phyloP scores from a whole-genome alignment of 1,140 invertebrate genomes.

The Oncopodura yosiiana region DNA sequence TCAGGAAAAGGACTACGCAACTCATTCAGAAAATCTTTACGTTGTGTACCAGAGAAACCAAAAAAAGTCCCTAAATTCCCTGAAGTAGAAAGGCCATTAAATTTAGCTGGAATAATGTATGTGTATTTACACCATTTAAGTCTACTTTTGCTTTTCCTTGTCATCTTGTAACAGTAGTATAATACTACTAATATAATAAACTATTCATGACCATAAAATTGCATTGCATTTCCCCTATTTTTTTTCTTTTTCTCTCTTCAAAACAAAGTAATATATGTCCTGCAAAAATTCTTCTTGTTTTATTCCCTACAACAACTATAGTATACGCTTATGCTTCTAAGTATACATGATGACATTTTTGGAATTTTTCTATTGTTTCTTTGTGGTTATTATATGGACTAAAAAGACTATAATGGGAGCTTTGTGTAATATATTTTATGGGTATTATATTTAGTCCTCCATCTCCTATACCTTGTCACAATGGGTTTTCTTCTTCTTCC shows the following conservation, averaged over 20 bases:
- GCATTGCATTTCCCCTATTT: slow-evolving; percentile 3
- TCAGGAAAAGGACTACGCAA: slow-evolving; percentile 55
- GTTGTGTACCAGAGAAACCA: slow-evolving; percentile 84
- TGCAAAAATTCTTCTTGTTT: too few species aligned
- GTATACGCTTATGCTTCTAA: neutral
- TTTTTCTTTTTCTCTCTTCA: slow-evolving; percentile 6
- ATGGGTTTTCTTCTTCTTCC: slow-evolving; percentile 56
- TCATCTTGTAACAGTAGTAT: too few species aligned
- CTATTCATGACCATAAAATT: slow-evolving; percentile 12
- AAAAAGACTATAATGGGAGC: too few species aligned
- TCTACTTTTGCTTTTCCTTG: too few species aligned
- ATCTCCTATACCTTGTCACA: slow-evolving; percentile 75
- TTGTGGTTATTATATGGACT: slow-evolving; percentile 5
- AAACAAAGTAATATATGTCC: too few species aligned
- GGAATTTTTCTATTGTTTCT: slow-evolving; percentile 19
- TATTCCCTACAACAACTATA: too few species aligned
- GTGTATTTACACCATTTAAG: too few species aligned
- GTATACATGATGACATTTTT: slow-evolving; percentile 15
- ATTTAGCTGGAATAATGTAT: slow-evolving; percentile 92
- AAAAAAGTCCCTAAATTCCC: slow-evolving; percentile 74
- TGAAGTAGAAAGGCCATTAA: slow-evolving; percentile 85
- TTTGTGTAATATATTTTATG: slow-evolving; percentile 11
- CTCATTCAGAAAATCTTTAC: slow-evolving; percentile 89
- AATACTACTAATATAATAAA: too few species aligned
- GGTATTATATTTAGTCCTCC: slow-evolving; percentile 53